Percentiles rank a stretch among this genome's conserved stretches.
These are phyloP conservation scores for Lepus timidus DNA, from an alignment of 2,113 vertebrate genomes.

Conservation along the genomic window DNA sequence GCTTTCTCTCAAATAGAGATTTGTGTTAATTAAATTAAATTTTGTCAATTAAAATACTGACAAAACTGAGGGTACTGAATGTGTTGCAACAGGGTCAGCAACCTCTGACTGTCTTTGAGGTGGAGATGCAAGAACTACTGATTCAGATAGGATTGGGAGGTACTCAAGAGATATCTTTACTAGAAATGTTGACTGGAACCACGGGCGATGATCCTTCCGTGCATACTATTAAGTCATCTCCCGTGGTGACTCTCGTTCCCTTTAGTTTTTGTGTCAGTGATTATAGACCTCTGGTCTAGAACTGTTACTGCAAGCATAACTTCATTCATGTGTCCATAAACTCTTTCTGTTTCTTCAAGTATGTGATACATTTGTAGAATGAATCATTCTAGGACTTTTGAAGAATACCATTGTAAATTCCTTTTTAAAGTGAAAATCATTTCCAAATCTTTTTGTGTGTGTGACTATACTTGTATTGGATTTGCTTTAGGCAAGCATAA, in stretches of 20 bases:
- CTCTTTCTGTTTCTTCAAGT: slow-evolving; percentile 17
- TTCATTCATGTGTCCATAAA: slow-evolving; percentile 17
- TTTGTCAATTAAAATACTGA: neutral
- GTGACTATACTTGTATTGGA: neutral
- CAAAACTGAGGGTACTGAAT: neutral
- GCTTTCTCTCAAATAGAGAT: too few relatives aligned
- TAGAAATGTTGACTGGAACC: neutral
- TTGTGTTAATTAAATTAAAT: too few relatives aligned
- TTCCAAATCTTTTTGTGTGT: neutral
- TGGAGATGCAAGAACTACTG: neutral
- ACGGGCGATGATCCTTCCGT: neutral
- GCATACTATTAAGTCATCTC: neutral
- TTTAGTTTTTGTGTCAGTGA: slow-evolving; percentile 5
- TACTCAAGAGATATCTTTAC: slow-evolving; percentile 6
- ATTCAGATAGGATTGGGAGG: neutral
- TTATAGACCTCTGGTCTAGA: slow-evolving; percentile 11
- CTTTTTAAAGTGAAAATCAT: slow-evolving; percentile 41
- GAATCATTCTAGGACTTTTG: neutral
- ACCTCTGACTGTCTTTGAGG: neutral
- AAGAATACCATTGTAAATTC: slow-evolving; percentile 10
- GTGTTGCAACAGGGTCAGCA: neutral
- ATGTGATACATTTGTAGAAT: slow-evolving; percentile 14
- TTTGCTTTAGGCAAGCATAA: slow-evolving; percentile 26
- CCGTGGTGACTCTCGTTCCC: neutral
- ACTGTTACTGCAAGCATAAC: neutral